Evolutionary conservation across 2,113 vertebrate genomes (phyloP).

Genomic region (Phrynosoma blainvillii): DNA sequence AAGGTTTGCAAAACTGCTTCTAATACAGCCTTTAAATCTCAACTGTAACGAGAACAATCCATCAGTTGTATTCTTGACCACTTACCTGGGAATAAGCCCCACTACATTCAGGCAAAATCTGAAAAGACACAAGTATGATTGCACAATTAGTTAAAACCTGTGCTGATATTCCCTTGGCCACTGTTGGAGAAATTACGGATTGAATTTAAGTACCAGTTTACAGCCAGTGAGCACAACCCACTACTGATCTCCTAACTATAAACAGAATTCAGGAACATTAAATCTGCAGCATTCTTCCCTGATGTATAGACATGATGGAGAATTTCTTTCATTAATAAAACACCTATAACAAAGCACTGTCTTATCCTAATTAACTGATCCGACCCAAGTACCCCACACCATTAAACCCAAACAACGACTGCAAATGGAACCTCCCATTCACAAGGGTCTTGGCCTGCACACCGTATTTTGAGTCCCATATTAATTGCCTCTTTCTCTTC

Average conservation of each 20-base stretch:
- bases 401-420: background rate
- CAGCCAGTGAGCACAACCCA: background rate
- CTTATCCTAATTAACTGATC: background rate
- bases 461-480: background rate
- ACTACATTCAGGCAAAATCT: background rate
- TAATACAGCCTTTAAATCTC: background rate
- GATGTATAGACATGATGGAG: background rate
- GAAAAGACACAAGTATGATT: too few species aligned
- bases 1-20: background rate
- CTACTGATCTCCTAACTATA: background rate
- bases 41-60: background rate
- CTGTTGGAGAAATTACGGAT: background rate
- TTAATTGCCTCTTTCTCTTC: slow-evolving; percentile 10
- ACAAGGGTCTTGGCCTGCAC: background rate
- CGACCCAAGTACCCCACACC: background rate
- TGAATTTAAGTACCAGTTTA: background rate
- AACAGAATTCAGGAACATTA: background rate
- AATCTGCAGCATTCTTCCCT: background rate
- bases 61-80: too few species aligned
- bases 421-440: background rate
- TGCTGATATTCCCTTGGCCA: background rate
- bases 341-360: background rate
- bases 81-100: too few species aligned
- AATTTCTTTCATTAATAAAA: background rate
- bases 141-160: too few species aligned